Percentiles rank a stretch among this genome's conserved stretches.
phyloP scores from a whole-genome alignment of 92 coral and sea anemone species.

The Ricordea florida region DNA sequence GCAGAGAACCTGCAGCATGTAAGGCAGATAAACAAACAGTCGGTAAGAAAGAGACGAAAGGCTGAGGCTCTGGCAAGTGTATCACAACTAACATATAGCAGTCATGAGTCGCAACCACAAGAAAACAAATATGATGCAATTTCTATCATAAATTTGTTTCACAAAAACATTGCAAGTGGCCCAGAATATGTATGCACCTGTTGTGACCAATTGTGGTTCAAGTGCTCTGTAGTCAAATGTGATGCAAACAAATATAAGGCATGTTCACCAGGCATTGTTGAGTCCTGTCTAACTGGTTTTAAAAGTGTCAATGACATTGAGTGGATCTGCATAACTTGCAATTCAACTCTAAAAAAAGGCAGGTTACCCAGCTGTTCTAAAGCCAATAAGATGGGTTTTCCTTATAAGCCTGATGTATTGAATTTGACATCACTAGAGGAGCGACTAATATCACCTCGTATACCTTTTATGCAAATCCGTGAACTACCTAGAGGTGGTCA shows the following conservation, averaged over 20 bases:
- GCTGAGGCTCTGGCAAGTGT: background rate
- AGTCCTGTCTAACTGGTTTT: slow-evolving; percentile 23
- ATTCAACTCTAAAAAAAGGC: slow-evolving; percentile 30
- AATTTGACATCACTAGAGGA: too few relatives aligned
- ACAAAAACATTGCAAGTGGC: slow-evolving; percentile 13
- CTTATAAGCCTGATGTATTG: slow-evolving; percentile 43
- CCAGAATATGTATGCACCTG: too few relatives aligned
- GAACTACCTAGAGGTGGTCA: too few relatives aligned
- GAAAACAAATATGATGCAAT: background rate
- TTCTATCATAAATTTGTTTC: slow-evolving; percentile 21
- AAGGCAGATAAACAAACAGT: slow-evolving; percentile 13
- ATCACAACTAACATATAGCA: background rate
- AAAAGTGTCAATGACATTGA: slow-evolving; percentile 46
- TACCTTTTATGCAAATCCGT: too few relatives aligned
- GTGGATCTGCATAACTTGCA: too few relatives aligned
- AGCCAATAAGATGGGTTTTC: slow-evolving; percentile 45
- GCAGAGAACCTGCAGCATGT: slow-evolving; percentile 12
- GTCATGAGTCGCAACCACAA: background rate
- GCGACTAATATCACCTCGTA: too few relatives aligned
- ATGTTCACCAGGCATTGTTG: slow-evolving; percentile 8
- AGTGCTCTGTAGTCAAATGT: slow-evolving; percentile 44
- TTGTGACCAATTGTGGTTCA: slow-evolving; percentile 65
- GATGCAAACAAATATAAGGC: slow-evolving; percentile 14
- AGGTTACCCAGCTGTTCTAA: slow-evolving; percentile 49
- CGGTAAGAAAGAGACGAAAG: background rate